Conservation (phyloP, 1,140 invertebrate genomes). For the Monochamus saltuarius region DNA sequence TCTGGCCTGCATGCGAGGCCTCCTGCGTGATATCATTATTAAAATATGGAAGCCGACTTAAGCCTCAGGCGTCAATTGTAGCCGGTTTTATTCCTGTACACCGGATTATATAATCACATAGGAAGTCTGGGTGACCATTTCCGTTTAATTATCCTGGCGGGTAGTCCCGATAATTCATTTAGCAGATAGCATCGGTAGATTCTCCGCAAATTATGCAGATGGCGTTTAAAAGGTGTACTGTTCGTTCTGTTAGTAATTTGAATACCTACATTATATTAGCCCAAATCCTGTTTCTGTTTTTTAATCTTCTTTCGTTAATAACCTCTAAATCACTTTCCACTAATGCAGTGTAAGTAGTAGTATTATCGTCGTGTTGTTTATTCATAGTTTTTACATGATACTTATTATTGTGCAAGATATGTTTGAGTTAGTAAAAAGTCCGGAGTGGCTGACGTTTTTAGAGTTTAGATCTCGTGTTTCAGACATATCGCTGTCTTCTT, state of each 20-base stretch:
- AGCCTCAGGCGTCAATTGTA: conserved; percentile 12
- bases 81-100: conserved; percentile 8
- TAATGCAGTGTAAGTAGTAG: too few relatives aligned
- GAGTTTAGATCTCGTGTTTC: too few relatives aligned
- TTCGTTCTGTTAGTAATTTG: conserved; percentile 9
- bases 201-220: conserved; percentile 16
- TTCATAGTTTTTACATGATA: too few relatives aligned
- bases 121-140: conserved; percentile 22
- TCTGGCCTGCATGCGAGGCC: not conserved
- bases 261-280: conserved; percentile 7
- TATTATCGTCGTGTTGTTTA: too few relatives aligned
- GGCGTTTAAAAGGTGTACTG: conserved; percentile 10
- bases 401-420: too few relatives aligned
- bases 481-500: too few relatives aligned
- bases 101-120: conserved; percentile 17
- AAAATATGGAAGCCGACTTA: not conserved
- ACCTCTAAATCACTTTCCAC: too few relatives aligned
- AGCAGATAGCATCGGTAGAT: conserved; percentile 15
- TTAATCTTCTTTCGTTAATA: too few relatives aligned
- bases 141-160: conserved; percentile 22
- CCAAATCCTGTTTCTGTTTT: not conserved
- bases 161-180: conserved; percentile 19
- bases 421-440: too few relatives aligned
- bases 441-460: too few relatives aligned
- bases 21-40: not conserved